Conservation (phyloP, 1,140 invertebrate species). For the Drosophila novamexicana region DNA sequence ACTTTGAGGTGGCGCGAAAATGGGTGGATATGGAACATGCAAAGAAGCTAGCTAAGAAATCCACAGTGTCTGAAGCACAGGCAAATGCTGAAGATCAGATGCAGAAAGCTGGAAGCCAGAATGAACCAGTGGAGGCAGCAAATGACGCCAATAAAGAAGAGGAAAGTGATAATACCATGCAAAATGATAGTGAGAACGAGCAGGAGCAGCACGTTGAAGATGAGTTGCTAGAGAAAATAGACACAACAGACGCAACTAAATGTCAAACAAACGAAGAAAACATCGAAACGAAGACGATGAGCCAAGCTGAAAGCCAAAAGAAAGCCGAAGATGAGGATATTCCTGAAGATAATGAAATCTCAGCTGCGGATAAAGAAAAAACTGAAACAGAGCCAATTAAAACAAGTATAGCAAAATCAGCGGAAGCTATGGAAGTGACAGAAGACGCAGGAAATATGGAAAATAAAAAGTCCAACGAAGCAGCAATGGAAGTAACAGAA, state of each 20-base stretch:
- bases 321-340: not conserved
- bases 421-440: not conserved
- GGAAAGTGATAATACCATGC: not conserved
- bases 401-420: not conserved
- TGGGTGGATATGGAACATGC: conserved; percentile 31
- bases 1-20: conserved; percentile 60
- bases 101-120: not conserved
- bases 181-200: not conserved
- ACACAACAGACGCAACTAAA: not conserved
- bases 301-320: not conserved
- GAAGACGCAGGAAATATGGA: not conserved
- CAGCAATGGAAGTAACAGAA: not conserved
- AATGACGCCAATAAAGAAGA: not conserved
- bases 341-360: not conserved
- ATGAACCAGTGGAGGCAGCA: not conserved
- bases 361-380: not conserved
- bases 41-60: not conserved
- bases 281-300: not conserved
- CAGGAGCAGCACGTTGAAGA: not conserved
- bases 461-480: not conserved
- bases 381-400: not conserved
- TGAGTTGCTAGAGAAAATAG: not conserved
- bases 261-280: not conserved
- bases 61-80: no score
- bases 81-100: not conserved